phyloP scores from a whole-genome alignment of 2,797 vertebrate species.

The Naso thynnoides region DNA sequence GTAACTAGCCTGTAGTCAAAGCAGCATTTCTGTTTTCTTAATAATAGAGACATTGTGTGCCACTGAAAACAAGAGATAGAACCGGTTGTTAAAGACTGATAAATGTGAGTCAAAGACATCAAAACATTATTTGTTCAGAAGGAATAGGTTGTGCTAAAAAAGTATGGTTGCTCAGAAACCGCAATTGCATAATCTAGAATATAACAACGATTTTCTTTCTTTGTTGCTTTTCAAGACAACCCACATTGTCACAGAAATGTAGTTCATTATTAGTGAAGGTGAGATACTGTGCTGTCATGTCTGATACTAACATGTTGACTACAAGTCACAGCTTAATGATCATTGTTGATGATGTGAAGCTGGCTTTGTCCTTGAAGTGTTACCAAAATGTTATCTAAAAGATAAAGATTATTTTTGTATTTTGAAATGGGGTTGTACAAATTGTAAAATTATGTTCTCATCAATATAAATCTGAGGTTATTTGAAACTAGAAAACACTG shows the following conservation, averaged over 20 bases:
- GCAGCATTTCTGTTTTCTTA: constrained; percentile 65
- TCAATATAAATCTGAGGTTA: constrained; percentile 78
- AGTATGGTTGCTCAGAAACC: constrained; percentile 73
- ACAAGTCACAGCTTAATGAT: constrained; percentile 74
- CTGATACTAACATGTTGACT: constrained; percentile 80
- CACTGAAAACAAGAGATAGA: constrained; percentile 62
- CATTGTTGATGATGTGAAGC: constrained; percentile 72
- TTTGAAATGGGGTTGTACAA: constrained; percentile 86
- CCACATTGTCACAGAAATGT: constrained; percentile 78
- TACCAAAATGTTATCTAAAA: constrained; percentile 89
- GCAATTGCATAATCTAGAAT: constrained; percentile 67
- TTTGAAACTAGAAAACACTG: constrained; percentile 75
- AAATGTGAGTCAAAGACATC: constrained; percentile 56
- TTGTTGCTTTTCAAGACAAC: constrained; percentile 76
- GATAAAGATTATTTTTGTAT: constrained; percentile 90
- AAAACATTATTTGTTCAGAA: constrained; percentile 42
- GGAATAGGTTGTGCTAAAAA: constrained; percentile 65
- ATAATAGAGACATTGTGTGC: constrained; percentile 60
- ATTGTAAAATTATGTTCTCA: constrained; percentile 84
- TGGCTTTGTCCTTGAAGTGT: constrained; percentile 85
- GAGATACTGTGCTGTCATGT: constrained; percentile 80
- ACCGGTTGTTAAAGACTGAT: constrained; percentile 55
- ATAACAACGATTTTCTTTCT: constrained; percentile 70
- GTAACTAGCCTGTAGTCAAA: constrained; percentile 65
- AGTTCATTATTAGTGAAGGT: constrained; percentile 76